phyloP scores from a whole-genome alignment of 2,888 invertebrate genomes.

The Melieria picta region DNA sequence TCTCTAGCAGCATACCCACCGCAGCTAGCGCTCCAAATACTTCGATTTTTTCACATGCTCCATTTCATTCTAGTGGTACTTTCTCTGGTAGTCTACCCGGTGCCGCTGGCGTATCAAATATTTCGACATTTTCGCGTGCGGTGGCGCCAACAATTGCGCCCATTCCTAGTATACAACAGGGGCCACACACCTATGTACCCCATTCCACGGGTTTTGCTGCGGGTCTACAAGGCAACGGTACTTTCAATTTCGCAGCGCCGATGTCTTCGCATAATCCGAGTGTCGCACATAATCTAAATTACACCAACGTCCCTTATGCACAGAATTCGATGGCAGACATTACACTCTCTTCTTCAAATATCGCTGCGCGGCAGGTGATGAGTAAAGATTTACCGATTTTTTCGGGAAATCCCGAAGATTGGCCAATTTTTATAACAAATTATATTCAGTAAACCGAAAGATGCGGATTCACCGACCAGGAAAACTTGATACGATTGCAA shows the following conservation, averaged over 20 bases:
- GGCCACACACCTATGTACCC: background rate
- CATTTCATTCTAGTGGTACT: constrained; percentile 1
- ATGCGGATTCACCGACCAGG: constrained; percentile 8
- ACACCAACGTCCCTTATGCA: too few species aligned
- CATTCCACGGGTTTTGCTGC: background rate
- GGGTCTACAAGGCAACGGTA: background rate
- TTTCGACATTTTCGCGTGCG: constrained; percentile 3
- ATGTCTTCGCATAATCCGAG: background rate
- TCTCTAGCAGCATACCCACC: background rate
- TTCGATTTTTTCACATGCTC: background rate
- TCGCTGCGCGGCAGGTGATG: constrained; percentile 8
- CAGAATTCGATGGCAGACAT: background rate
- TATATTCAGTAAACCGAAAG: constrained; percentile 6
- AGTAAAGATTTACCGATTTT: constrained; percentile 7
- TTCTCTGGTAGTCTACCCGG: background rate
- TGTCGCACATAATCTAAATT: too few species aligned
- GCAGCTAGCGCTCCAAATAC: background rate
- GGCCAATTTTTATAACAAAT: constrained; percentile 13
- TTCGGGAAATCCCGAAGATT: constrained; percentile 3
- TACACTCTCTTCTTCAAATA: constrained; percentile 19
- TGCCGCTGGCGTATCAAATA: background rate
- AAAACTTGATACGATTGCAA: constrained; percentile 21
- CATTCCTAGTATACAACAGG: background rate
- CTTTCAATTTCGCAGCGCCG: constrained; percentile 4
- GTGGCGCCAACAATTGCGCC: constrained; percentile 4